A percentile compares a stretch with the other conserved stretches of the same genome.
These are phyloP conservation scores for Xiphophorus birchmanni DNA, from an alignment of 2,797 vertebrate genomes.

Conservation along the genomic window DNA sequence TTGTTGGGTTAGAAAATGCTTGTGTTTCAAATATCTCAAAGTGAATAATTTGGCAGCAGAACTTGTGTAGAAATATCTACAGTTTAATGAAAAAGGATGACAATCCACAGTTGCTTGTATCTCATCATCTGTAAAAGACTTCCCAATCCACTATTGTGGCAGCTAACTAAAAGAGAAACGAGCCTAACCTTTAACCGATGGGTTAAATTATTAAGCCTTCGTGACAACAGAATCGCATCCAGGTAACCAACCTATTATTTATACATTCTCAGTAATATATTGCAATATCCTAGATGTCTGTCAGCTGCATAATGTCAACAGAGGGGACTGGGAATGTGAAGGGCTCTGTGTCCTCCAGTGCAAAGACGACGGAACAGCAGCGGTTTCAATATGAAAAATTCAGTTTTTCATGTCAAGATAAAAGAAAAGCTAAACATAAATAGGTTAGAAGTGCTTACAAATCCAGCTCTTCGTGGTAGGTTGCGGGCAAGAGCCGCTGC, in stretches of 20 bases:
- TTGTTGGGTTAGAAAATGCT: background rate
- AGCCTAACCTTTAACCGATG: conserved; percentile 72
- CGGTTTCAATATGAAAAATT: conserved; percentile 5
- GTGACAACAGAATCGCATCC: background rate
- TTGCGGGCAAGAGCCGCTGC: conserved; percentile 86
- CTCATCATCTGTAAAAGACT: background rate
- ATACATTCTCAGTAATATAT: background rate
- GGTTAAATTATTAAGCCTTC: background rate
- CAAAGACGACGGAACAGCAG: conserved; percentile 64
- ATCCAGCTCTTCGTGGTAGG: conserved; percentile 85
- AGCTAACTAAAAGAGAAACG: background rate
- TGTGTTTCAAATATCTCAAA: background rate
- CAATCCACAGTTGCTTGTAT: background rate
- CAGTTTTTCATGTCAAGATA: rapidly evolving
- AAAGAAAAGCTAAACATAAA: background rate
- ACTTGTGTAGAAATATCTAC: background rate
- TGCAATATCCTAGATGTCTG: background rate
- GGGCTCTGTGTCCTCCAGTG: conserved; percentile 70
- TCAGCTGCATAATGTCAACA: conserved; percentile 4
- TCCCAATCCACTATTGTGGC: background rate
- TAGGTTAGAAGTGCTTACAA: conserved; percentile 78
- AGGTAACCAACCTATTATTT: background rate
- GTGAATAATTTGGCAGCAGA: background rate
- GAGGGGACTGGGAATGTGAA: conserved; percentile 17
- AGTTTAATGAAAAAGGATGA: background rate